A percentile compares a stretch with the other conserved stretches of the same genome.
phyloP scores from a whole-genome alignment of 30 jellyfish, hydroid and myxozoan species.

The Calvadosia cruxmelitensis region DNA sequence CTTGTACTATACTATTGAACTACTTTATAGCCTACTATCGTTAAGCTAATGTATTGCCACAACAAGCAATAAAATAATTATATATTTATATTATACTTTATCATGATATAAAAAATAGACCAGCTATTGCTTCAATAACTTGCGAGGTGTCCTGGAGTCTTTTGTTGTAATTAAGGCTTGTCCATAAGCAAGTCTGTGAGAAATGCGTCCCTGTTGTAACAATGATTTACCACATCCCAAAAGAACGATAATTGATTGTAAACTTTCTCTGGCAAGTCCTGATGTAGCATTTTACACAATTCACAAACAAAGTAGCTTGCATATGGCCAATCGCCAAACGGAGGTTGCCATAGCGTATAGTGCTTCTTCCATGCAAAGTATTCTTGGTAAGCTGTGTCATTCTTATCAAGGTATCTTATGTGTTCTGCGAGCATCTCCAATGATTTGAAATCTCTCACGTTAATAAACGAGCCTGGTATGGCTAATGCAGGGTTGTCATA shows the following conservation, averaged over 20 bases:
- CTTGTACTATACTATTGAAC: no score
- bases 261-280: background rate
- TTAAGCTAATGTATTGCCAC: no score
- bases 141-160: no score
- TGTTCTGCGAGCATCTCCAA: constrained; percentile 30
- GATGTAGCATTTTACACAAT: constrained; percentile 19
- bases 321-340: constrained; percentile 31
- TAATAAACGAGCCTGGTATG: constrained; percentile 48
- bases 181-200: background rate
- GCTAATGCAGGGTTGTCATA: constrained; percentile 39
- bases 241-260: constrained; percentile 19
- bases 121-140: no score
- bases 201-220: background rate
- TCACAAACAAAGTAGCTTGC: constrained; percentile 25
- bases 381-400: constrained; percentile 47
- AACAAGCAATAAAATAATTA: no score
- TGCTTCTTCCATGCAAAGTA: constrained; percentile 34
- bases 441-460: constrained; percentile 25
- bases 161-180: background rate
- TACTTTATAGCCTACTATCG: no score
- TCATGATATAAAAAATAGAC: no score
- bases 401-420: constrained; percentile 25
- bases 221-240: constrained; percentile 14
- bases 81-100: no score
- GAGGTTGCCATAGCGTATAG: constrained; percentile 7